phyloP scores from a whole-genome alignment of 2,113 vertebrate genomes.

The Lepus europaeus region DNA sequence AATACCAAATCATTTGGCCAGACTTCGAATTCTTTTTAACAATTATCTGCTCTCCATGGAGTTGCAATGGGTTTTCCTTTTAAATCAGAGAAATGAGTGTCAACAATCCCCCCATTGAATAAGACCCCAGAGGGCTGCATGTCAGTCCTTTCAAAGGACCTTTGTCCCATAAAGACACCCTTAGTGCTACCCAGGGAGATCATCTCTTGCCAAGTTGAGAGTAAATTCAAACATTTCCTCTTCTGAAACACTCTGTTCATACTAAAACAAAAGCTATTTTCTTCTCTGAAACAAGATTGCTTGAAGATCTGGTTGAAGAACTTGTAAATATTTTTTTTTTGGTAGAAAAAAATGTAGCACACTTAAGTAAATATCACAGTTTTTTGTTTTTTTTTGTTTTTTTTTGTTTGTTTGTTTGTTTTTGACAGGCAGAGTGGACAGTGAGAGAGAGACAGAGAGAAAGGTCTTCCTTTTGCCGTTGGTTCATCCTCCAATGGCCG shows the following conservation, averaged over 20 bases:
- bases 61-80: conserved; percentile 37
- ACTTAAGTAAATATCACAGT: neutral
- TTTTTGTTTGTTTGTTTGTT: no score
- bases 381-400: neutral
- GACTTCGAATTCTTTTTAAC: neutral
- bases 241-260: neutral
- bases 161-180: neutral
- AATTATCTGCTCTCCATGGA: conserved; percentile 5
- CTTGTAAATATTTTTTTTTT: neutral
- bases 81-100: conserved; percentile 40
- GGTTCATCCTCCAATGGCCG: no score
- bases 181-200: neutral
- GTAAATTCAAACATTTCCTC: neutral
- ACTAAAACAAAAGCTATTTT: neutral
- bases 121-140: neutral
- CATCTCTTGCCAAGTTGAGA: neutral
- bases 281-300: neutral
- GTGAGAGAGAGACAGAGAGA: no score
- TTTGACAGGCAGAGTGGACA: no score
- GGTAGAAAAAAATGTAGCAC: neutral
- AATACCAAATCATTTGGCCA: conserved; percentile 45
- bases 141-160: neutral
- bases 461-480: no score
- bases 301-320: neutral
- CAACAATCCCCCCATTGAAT: neutral